Base-by-base conservation (phyloP, 2,888 invertebrate genomes). In the Rotaria socialis region DNA sequence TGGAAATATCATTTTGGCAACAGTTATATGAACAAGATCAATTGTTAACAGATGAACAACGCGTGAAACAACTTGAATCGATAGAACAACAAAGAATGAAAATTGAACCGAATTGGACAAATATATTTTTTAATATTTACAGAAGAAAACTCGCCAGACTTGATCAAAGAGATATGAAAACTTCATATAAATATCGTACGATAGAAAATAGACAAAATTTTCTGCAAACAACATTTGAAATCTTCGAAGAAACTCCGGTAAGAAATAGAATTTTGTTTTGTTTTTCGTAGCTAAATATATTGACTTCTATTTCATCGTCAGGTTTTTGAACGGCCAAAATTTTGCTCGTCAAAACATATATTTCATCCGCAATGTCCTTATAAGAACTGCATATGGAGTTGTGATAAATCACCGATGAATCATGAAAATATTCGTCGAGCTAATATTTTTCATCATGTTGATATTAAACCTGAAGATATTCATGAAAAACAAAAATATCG, bases 401-500 rank as follows among this genome's bases (percentile, higher is more conserved):
- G 86, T 75, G 55, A 74, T 41, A 86, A 85, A 67, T 50, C 16
- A 7, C 27, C 52, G 6, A 67, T 35, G 11, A 80, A 47, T 80
- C 1, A 24, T 19, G 24, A 85, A 11, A 55, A 50, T 35, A 24
- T 14, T n/a, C 75, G 85, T 60, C 85, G 85, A 24, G 85, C 41
- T 1, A 41, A 74, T 41, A 6, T 86, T 5, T 86, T 86, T 60
- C 86, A 86, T 80, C 86, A 86, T 58, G 35, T 85, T 47, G 86
- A 86, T 56, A 35, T 86, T 8, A 85, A 86, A 35, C 7, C 10
- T 41, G 47, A 80, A 24, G 80, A 80, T 6, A 80, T 80, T 6
- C 5, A 43, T 43, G 41, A 75, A 80, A 85, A 85, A 41, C 27
- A 85, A 22, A 52, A 86, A 52, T 56, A 55, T n/a, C 85, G 85